A percentile compares a stretch with the other conserved stretches of the same genome.
Conservation (phyloP, 2,113 vertebrate genomes). For the Zapornia atra region DNA sequence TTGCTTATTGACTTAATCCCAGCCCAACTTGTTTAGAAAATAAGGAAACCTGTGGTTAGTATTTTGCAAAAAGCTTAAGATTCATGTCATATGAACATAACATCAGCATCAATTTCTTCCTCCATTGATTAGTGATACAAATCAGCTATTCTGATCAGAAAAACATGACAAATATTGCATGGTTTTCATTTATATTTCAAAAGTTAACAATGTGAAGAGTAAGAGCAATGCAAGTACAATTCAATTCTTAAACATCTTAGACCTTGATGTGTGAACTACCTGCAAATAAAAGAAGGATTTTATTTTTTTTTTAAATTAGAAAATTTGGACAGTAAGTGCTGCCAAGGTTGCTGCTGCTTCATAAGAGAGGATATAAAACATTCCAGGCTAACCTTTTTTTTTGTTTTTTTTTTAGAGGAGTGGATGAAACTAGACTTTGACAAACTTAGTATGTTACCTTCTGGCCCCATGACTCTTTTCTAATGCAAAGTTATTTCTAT, state of each 20-base stretch:
- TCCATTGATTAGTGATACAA: not conserved
- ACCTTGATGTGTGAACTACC: not conserved
- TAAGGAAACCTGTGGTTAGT: not conserved
- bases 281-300: not conserved
- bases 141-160: fast-evolving
- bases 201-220: too few relatives aligned
- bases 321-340: not conserved
- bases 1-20: not conserved
- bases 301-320: not conserved
- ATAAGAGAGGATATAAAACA: not conserved
- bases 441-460: not conserved
- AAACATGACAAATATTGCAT: not conserved
- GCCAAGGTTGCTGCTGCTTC: not conserved
- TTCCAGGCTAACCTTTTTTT: not conserved
- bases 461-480: not conserved
- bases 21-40: not conserved
- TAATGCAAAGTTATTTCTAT: not conserved
- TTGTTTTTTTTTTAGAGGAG: not conserved
- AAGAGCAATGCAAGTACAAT: not conserved
- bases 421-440: not conserved
- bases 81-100: not conserved
- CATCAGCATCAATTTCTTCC: not conserved
- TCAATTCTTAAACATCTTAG: not conserved
- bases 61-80: not conserved
- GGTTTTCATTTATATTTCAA: too few relatives aligned